Percentiles rank a stretch among this genome's conserved stretches.
Evolutionary conservation across 2,797 vertebrate species (phyloP).

Genomic region (Characodon lateralis): DNA sequence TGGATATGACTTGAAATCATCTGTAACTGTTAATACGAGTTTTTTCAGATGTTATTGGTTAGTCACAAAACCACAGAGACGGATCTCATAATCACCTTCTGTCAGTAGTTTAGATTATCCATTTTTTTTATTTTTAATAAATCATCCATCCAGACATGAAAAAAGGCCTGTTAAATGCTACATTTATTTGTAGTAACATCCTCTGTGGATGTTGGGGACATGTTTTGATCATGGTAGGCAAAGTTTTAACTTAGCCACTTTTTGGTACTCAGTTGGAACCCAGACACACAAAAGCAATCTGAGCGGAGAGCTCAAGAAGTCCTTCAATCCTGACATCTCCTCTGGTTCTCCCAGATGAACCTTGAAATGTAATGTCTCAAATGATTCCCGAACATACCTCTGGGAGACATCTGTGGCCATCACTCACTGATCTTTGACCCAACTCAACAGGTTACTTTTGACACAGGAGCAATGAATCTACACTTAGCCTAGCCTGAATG

Average conservation of each 20-base stretch:
- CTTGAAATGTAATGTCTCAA: not conserved
- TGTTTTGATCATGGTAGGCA: not conserved
- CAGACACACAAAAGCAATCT: not conserved
- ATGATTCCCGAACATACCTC: not conserved
- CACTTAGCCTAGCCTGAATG: not conserved
- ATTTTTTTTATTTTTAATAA: not conserved
- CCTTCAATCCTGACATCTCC: not conserved
- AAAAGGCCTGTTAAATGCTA: not conserved
- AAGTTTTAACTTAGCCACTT: not conserved
- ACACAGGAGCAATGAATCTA: not conserved
- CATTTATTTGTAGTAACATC: not conserved
- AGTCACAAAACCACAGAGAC: not conserved
- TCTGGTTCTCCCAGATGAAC: not conserved
- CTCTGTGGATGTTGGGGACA: not conserved
- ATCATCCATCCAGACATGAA: not conserved
- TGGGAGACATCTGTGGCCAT: not conserved
- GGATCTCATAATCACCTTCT: not conserved
- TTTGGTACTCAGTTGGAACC: not conserved
- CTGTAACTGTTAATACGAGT: not conserved
- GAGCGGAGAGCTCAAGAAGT: not conserved
- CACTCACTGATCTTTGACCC: not conserved
- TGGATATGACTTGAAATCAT: slow-evolving; percentile 11
- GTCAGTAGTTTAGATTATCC: not conserved
- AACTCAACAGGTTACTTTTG: slow-evolving; percentile 4
- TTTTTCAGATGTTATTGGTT: not conserved